Percentiles rank a stretch among this genome's conserved stretches.
These are phyloP conservation scores for Sylvia borin DNA, from an alignment of 2,797 vertebrate species.

Conservation along the genomic window DNA sequence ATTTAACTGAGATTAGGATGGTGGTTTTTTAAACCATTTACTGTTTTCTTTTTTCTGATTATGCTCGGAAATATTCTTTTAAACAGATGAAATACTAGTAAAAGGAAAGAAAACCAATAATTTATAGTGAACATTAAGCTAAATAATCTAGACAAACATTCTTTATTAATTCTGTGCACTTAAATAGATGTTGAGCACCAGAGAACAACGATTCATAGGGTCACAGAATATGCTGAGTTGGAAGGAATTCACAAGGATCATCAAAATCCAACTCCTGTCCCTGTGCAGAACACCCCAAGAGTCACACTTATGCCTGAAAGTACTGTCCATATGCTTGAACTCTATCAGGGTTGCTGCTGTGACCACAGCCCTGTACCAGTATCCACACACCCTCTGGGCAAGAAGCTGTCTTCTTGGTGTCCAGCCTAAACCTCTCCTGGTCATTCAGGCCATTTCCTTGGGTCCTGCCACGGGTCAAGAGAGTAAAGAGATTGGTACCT, in stretches of 20 bases:
- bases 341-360: not conserved
- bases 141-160: constrained; percentile 64
- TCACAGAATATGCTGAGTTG: not conserved
- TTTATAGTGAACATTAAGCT: constrained; percentile 64
- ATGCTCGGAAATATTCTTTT: constrained; percentile 66
- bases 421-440: not conserved
- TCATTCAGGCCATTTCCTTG: not conserved
- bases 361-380: no score
- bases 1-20: constrained; percentile 46
- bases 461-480: not conserved
- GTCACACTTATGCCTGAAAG: not conserved
- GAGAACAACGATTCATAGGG: not conserved
- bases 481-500: not conserved
- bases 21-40: constrained; percentile 7
- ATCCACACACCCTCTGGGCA: not conserved
- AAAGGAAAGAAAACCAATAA: constrained; percentile 63
- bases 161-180: constrained; percentile 51
- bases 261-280: not conserved
- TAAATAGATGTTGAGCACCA: constrained; percentile 6
- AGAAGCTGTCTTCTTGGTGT: not conserved
- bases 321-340: not conserved
- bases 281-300: not conserved
- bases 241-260: not conserved
- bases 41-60: constrained; percentile 33
- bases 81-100: constrained; percentile 56